phyloP scores from a whole-genome alignment of 2,113 vertebrate genomes.

The Amblyopsis rosae region DNA sequence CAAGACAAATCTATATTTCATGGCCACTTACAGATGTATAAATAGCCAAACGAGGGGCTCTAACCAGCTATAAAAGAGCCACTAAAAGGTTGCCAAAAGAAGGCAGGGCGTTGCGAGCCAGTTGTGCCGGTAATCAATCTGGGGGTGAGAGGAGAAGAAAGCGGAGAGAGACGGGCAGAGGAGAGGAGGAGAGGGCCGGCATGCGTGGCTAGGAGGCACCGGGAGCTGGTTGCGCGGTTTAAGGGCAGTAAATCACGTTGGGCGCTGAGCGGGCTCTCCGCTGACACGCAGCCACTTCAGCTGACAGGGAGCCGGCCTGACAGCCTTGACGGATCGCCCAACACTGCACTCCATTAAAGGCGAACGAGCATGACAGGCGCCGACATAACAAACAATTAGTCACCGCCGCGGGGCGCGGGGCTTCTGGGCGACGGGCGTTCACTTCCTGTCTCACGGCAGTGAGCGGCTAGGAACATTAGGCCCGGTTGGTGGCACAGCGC shows the following conservation, averaged over 20 bases:
- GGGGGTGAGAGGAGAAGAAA: conserved; percentile 31
- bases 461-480: conserved; percentile 6
- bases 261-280: conserved; percentile 54
- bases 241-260: conserved; percentile 77
- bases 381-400: conserved; percentile 82
- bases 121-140: conserved; percentile 76
- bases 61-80: conserved; percentile 80
- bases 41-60: conserved; percentile 81
- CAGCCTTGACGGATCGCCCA: conserved; percentile 75
- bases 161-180: conserved; percentile 4
- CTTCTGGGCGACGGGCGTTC: conserved; percentile 46
- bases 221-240: background rate
- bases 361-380: conserved; percentile 64
- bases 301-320: conserved; percentile 69
- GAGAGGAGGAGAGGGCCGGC: conserved; percentile 7
- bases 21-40: conserved; percentile 83
- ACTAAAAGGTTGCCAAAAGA: conserved; percentile 81
- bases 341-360: conserved; percentile 79
- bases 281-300: conserved; percentile 72
- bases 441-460: conserved; percentile 8
- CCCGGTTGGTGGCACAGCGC: background rate
- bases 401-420: conserved; percentile 58
- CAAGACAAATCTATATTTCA: conserved; percentile 84
- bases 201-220: background rate
- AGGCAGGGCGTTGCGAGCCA: conserved; percentile 68